A percentile compares a stretch with the other conserved stretches of the same genome.
These are phyloP conservation scores for Pseudomyrmex cubaensis DNA, from an alignment of 1,140 invertebrate species.

Conservation along the genomic window DNA sequence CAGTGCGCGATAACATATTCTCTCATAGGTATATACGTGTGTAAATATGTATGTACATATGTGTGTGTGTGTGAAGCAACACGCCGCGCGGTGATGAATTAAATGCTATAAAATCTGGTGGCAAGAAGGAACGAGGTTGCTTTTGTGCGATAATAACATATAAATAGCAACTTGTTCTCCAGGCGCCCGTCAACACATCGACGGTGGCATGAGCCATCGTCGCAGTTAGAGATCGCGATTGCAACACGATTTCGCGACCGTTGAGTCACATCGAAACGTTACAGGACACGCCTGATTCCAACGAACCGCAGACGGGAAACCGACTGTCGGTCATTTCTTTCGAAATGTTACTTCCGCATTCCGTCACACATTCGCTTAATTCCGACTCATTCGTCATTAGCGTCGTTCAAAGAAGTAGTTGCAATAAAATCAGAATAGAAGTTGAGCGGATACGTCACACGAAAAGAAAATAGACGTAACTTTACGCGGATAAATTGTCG, in stretches of 20 bases:
- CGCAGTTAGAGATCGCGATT: constrained; percentile 22
- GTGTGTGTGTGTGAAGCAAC: background rate
- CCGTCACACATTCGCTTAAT: background rate
- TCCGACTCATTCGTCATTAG: constrained; percentile 23
- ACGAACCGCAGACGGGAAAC: constrained; percentile 49
- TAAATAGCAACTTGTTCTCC: constrained; percentile 21
- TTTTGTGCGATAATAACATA: constrained; percentile 1
- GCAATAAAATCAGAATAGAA: background rate
- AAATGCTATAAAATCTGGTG: constrained; percentile 39
- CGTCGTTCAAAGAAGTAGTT: background rate
- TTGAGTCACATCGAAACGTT: constrained; percentile 33
- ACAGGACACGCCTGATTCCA: constrained; percentile 16
- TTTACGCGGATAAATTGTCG: no score
- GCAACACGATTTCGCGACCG: constrained; percentile 17
- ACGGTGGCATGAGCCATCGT: constrained; percentile 12
- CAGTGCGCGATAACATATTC: background rate
- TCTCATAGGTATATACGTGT: background rate
- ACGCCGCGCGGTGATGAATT: constrained; percentile 16
- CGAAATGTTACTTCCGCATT: constrained; percentile 7
- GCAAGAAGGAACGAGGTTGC: background rate
- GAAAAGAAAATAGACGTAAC: background rate
- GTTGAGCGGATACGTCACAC: background rate
- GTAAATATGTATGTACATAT: no score
- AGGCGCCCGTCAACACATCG: constrained; percentile 21
- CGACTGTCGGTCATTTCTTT: constrained; percentile 24